A percentile compares a stretch with the other conserved stretches of the same genome.
Conservation (phyloP, 2,888 invertebrate species). For the Rhagophthalmus giganteus region DNA sequence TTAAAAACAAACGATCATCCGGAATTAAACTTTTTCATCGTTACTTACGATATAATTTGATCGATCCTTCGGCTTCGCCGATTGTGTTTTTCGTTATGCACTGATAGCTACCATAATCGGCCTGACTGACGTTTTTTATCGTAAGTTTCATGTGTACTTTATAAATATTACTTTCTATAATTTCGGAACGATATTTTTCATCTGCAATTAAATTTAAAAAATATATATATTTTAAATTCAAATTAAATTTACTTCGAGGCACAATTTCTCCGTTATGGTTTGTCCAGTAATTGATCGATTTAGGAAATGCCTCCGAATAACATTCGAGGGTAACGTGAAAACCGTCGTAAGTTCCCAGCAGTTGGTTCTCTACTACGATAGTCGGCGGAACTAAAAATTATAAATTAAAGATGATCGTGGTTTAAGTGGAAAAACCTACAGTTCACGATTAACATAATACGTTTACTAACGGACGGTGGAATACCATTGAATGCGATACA, state of each 20-base stretch:
- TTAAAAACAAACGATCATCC: background rate
- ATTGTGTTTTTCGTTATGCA: constrained; percentile 75
- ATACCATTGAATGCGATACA: constrained; percentile 84
- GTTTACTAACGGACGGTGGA: constrained; percentile 86
- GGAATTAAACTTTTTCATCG: background rate
- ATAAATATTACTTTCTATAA: constrained; percentile 69
- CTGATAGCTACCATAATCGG: constrained; percentile 69
- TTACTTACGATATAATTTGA: constrained; percentile 71
- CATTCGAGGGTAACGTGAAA: constrained; percentile 68
- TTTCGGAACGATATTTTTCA: constrained; percentile 28
- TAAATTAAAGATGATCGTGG: too few species aligned
- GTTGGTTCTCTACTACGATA: constrained; percentile 69
- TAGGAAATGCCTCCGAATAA: constrained; percentile 69
- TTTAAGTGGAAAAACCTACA: constrained; percentile 59
- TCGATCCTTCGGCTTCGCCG: constrained; percentile 73
- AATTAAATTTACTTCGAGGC: constrained; percentile 59
- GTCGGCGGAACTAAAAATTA: constrained; percentile 64
- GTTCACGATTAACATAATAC: constrained; percentile 82
- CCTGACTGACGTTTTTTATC: constrained; percentile 61
- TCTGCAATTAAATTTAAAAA: constrained; percentile 31
- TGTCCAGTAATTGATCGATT: constrained; percentile 71
- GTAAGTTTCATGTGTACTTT: constrained; percentile 72
- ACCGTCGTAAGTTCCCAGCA: constrained; percentile 66
- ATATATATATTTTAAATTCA: background rate
- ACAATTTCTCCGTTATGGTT: constrained; percentile 64